Evolutionary conservation across 1,140 invertebrate species (phyloP).

Genomic region (Hermetia illucens): DNA sequence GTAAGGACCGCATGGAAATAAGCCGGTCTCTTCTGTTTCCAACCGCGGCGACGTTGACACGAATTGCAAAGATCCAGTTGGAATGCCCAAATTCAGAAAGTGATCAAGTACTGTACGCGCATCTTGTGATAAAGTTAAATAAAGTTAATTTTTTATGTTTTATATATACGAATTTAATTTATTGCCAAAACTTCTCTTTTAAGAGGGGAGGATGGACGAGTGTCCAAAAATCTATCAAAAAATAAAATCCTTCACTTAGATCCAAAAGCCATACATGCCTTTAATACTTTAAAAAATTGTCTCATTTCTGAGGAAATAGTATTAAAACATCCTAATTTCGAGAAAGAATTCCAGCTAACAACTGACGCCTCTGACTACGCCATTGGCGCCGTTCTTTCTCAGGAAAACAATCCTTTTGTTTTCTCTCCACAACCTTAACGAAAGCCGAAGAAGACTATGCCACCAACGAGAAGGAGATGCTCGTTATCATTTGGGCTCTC

Average conservation of each 20-base stretch:
- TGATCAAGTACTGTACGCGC: no score
- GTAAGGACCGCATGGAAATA: no score
- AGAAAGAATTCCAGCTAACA: constrained; percentile 15
- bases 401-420: constrained; percentile 9
- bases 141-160: no score
- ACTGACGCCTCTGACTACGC: constrained; percentile 17
- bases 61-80: no score
- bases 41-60: no score
- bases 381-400: constrained; percentile 19
- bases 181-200: constrained; percentile 5
- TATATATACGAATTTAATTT: no score
- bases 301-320: constrained; percentile 24
- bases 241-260: constrained; percentile 3
- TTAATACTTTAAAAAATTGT: constrained; percentile 25
- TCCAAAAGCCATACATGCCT: constrained; percentile 14
- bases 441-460: constrained; percentile 16
- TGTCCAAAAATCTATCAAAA: constrained; percentile 2
- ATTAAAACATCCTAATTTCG: constrained; percentile 23
- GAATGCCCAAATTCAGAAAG: no score
- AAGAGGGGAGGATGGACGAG: constrained; percentile 6
- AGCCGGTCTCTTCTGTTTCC: no score
- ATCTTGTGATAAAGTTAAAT: no score
- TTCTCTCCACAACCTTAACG: constrained; percentile 19
- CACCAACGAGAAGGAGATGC: constrained; percentile 14
- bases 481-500: constrained; percentile 22